Evolutionary conservation across 2,888 invertebrate species (phyloP), one percentile per base, ranked within the genome.

Genomic region (Liodrosophila aerea): DNA sequence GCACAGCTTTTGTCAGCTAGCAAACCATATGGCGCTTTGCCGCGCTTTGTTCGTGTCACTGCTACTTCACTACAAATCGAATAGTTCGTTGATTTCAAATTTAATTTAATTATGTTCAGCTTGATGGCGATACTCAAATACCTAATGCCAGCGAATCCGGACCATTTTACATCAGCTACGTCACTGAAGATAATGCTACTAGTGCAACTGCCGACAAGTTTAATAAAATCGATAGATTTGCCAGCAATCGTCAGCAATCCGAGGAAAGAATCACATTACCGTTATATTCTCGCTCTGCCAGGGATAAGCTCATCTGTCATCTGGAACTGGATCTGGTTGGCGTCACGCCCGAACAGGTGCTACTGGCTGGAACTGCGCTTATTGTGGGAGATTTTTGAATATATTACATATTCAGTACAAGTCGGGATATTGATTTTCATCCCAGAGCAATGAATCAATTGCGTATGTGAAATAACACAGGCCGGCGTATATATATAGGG

Each of bases 351-450:
- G 87, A 89, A 13, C 77, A 85, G 4, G 72, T 90, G 12, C 65
- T 89, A 4, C 36, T 89, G 4, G 88, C 90, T 2, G 90, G 90
- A 18, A 87, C 88, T 1, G 90, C 90, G 0, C 64, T 90, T 1
- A 86, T 89, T 58, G 85, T 90, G 5, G 77, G 86, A 7, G 88
- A 88, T 70, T 87, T 58, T 69, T 88, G 69, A 64, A 56, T 16
- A 9, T 5, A 2, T 33, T 33, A 9, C 7, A 7, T 30, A 33
- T n/a, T 33, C 1, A 33, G 4, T 9, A 15, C n/a, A n/a, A 9
- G 18, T 16, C 9, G 37, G 7, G 13, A 29, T 13, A 53, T 16
- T 16, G 33, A 40, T 41, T 44, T 30, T 72, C 62, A 7, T 51
- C 37, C 70, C 70, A 70, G 34, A 34, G 54, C 0, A 11, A 7